Evolutionary conservation across 2,113 vertebrate genomes (phyloP), one percentile per base, ranked within the genome.

Genomic region (Buteo buteo): DNA sequence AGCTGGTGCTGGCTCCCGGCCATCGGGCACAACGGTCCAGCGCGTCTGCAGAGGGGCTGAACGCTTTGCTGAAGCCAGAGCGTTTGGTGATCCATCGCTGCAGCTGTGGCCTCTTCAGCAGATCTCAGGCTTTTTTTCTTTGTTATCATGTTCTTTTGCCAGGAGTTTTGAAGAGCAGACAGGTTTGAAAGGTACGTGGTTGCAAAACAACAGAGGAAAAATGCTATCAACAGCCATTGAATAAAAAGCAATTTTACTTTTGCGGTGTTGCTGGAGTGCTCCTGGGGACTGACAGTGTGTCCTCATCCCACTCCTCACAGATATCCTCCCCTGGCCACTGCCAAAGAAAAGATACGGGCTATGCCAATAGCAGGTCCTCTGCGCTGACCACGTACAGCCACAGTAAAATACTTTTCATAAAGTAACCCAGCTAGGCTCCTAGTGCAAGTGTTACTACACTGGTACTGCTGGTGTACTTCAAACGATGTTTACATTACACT

Each of bases 1-100:
- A 88, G 76, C 91, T 90, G 76, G n/a, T 59, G 13, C n/a, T 61
- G 22, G 50, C 77, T 84, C 40, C 64, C 0, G 0, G 59, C 83
- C 62, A 4, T 49, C 1, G 0, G 50, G 32, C 54, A 69, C 32
- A 3, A 18, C 0, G 1, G 19, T 44, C 76, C 31, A 2, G 40
- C 0, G 0, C 11, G 42, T 36, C 86, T 67, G 62, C 54, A 40
- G 49, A 49, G 58, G 31, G 34, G 16, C 62, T 64, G 65, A 50
- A 44, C 24, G 4, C n/a, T 45, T 47, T 85, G 70, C 79, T 90
- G 19, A 40, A 77, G 62, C 34, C 71, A 49, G 44, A 80, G 54
- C 5, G 0, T 18, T 52, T 26, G 40, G 26, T 57, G 72, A 87
- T 66, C 71, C 69, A 16, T 28, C 72, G 47, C 76, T 66, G 82